A percentile compares a stretch with the other conserved stretches of the same genome.
Evolutionary conservation across 1,140 invertebrate species (phyloP).

Genomic region (Euschistus heros): DNA sequence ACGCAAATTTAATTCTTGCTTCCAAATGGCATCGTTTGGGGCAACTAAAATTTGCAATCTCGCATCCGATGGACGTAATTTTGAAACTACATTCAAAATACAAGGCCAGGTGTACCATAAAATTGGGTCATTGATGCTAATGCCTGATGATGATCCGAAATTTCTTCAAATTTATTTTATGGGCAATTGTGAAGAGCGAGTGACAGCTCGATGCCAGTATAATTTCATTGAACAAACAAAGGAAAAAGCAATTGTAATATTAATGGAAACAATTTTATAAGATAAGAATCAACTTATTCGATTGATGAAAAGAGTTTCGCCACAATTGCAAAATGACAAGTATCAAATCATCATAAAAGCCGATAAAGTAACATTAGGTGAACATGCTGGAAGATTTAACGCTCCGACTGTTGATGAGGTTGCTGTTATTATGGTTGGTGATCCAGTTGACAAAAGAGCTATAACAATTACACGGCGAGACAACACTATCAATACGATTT

Average conservation of each 20-base stretch:
- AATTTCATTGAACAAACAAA: slow-evolving; percentile 36
- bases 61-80: slow-evolving; percentile 26
- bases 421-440: slow-evolving; percentile 30
- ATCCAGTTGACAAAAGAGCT: too few relatives aligned
- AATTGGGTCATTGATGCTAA: too few relatives aligned
- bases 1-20: too few relatives aligned
- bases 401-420: slow-evolving; percentile 27
- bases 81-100: slow-evolving; percentile 37
- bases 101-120: too few relatives aligned
- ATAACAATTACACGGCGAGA: too few relatives aligned
- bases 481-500: too few relatives aligned
- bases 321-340: slow-evolving; percentile 28
- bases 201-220: slow-evolving; percentile 26
- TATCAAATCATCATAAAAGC: slow-evolving; percentile 30
- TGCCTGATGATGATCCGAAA: too few relatives aligned
- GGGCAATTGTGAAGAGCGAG: too few relatives aligned
- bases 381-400: slow-evolving; percentile 38
- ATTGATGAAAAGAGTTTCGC: slow-evolving; percentile 40
- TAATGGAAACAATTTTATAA: neutral
- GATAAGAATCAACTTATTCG: too few relatives aligned
- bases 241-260: neutral
- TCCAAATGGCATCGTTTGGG: neutral
- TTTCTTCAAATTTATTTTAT: too few relatives aligned
- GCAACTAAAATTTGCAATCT: neutral
- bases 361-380: slow-evolving; percentile 30